Evolutionary conservation across 2,888 invertebrate species (phyloP), one percentile per base, ranked within the genome.

Genomic region (Pomacea canaliculata): DNA sequence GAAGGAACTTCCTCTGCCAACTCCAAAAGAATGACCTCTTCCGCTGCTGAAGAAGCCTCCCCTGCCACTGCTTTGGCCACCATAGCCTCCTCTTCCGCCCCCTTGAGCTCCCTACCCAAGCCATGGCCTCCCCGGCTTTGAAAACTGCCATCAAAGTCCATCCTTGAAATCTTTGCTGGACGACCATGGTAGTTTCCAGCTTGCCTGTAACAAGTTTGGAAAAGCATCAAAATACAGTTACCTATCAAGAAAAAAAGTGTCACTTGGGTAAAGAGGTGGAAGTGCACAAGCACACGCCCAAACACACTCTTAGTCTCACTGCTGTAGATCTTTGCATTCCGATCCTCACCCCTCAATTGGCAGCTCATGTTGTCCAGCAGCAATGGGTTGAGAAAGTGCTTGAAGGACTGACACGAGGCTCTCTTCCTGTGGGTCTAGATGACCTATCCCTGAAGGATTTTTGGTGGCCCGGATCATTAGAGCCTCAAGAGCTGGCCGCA

Each of bases 401-500:
- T 93, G 94, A 0, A 98, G 92, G 9, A 95, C 93, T 56, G 92
- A 91, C 56, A 97, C 92, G 84, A 95, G 94, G 65, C 84, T 81
- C 59, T 85, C 85, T 78, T 91, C 91, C 92, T 94, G 94, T 56
- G 93, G 92, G 83, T 95, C 95, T 7, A 95, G 93, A 63, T 94
- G 93, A 49, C 94, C 87, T 0, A 96, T 94, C 4, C 93, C 92
- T 87, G 96, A 95, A 0, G 98, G 98, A 77, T 95, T 93, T 74
- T 94, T 93, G 4, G 97, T 94, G 0, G 95, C 95, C 76, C 94
- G 92, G 13, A 96, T 94, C 7, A 98, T 94, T 3, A 98, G 92
- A 81, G 94, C 93, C 91, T 99, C 98, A 10, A 99, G 89, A 4
- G 96, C 96, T 0, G 98, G 97, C 56, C 98, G 93, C 10, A 99